Evolutionary conservation across 2,797 vertebrate species (phyloP), one percentile per base, ranked within the genome.

Genomic region (Philypnodon macrostomus): DNA sequence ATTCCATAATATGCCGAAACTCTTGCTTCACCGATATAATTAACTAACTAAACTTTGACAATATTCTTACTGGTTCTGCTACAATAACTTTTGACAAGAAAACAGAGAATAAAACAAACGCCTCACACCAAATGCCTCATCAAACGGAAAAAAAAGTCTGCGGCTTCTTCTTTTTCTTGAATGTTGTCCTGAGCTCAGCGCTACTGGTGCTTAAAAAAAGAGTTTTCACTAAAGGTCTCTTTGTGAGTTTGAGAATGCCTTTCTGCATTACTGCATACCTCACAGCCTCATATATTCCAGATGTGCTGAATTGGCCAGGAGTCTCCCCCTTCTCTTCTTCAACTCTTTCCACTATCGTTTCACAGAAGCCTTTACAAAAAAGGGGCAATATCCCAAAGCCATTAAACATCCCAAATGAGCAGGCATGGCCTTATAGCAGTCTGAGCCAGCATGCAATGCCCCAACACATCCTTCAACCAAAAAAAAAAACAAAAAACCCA

Each of bases 201-300:
- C 83, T 87, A 87, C 81, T 86, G 83, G 62, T 83, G 84, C 65
- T 58, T 67, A 40, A 62, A 79, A 63, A 64, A 57, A 61, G 62
- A 72, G 53, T 61, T 71, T 78, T 76, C 77, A 89, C 79, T 82
- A 77, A 90, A 86, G 77, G 82, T 83, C 83, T 90, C 88, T 90
- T 88, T 89, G 87, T 86, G 83, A 88, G 85, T 78, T 86, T 85
- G 69, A 85, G 80, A 89, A 90, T 86, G 85, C 84, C 82, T 87
- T 84, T 88, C 85, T 84, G 79, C 88, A 87, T 84, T 87, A 80
- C 87, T 90, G 90, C 87, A 91, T 91, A 89, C 89, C 88, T 90
- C 85, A 83, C 88, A 77, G 84, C 80, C 85, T 90, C 88, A 91
- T 91, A 89, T 87, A 88, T 90, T 91, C 90, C 90, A 91, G 90